These are phyloP conservation scores for Oxyscelio sp. DNA, from an alignment of 2,888 invertebrate genomes.

Conservation along the genomic window DNA sequence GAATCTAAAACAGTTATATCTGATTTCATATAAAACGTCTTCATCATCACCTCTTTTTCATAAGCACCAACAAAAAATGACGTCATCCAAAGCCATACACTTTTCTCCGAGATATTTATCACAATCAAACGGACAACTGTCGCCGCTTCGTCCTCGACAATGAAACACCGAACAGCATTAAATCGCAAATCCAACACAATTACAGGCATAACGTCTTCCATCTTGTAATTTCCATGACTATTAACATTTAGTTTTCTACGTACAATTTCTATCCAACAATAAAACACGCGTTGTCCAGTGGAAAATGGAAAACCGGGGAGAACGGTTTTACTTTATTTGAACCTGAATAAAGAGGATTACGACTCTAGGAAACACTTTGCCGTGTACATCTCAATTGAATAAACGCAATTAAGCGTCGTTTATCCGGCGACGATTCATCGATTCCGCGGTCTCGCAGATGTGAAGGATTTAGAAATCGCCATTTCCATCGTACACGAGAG, in stretches of 20 bases:
- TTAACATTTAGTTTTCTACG: slow-evolving; percentile 28
- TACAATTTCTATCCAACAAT: slow-evolving; percentile 35
- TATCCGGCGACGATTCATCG: slow-evolving; percentile 32
- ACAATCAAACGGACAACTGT: neutral
- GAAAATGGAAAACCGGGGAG: slow-evolving; percentile 43
- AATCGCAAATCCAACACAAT: slow-evolving; percentile 13
- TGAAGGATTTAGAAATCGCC: slow-evolving; percentile 58
- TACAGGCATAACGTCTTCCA: slow-evolving; percentile 13
- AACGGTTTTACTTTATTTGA: slow-evolving; percentile 37
- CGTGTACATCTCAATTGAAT: slow-evolving; percentile 28
- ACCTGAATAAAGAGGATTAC: neutral
- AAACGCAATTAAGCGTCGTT: slow-evolving; percentile 39
- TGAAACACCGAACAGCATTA: neutral
- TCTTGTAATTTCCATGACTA: slow-evolving; percentile 30
- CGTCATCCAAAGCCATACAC: neutral
- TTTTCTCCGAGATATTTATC: neutral
- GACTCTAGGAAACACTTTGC: neutral
- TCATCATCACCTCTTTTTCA: too few relatives aligned
- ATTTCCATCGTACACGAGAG: slow-evolving; percentile 40
- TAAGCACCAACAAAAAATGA: too few relatives aligned
- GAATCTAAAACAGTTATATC: too few relatives aligned
- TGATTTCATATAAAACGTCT: too few relatives aligned
- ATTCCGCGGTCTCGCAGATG: slow-evolving; percentile 41
- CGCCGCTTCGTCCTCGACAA: neutral
- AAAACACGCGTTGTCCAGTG: slow-evolving; percentile 38